Percentiles rank a stretch among this genome's conserved stretches.
phyloP scores from a whole-genome alignment of 2,888 invertebrate species.

The Rapana venosa region DNA sequence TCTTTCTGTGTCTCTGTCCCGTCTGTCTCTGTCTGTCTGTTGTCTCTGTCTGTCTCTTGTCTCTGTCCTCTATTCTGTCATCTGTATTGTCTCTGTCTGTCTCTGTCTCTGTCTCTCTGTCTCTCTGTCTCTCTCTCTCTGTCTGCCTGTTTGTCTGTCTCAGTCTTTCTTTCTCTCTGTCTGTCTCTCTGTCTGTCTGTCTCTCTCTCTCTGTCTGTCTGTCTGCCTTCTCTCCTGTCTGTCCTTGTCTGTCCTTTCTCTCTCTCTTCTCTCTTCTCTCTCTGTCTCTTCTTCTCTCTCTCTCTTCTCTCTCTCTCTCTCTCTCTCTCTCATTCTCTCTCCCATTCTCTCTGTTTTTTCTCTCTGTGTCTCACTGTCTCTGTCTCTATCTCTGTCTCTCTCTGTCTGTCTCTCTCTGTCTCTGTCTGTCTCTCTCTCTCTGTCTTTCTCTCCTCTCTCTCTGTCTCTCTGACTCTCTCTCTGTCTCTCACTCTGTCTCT shows the following conservation, averaged over 20 bases:
- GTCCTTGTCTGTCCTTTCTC: not conserved
- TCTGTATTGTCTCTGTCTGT: not conserved
- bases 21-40: not conserved
- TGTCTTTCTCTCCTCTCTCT: not conserved
- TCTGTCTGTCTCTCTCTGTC: not conserved
- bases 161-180: not conserved
- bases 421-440: not conserved
- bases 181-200: too few species aligned
- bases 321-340: not conserved
- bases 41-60: not conserved
- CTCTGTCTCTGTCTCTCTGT: not conserved
- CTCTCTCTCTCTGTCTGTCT: not conserved
- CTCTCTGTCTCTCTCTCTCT: not conserved
- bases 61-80: not conserved
- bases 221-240: not conserved
- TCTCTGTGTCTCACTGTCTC: not conserved
- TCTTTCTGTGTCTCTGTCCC: too few species aligned
- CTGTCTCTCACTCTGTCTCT: not conserved
- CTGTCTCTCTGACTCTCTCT: not conserved
- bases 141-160: not conserved
- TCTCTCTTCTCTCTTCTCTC: not conserved
- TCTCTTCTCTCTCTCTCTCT: not conserved
- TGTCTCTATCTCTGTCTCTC: not conserved
- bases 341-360: not conserved
- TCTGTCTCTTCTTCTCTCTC: not conserved